Percentiles rank a stretch among this genome's conserved stretches.
These are phyloP conservation scores for Ophiodon elongatus DNA, from an alignment of 2,113 vertebrate genomes.

Conservation along the genomic window DNA sequence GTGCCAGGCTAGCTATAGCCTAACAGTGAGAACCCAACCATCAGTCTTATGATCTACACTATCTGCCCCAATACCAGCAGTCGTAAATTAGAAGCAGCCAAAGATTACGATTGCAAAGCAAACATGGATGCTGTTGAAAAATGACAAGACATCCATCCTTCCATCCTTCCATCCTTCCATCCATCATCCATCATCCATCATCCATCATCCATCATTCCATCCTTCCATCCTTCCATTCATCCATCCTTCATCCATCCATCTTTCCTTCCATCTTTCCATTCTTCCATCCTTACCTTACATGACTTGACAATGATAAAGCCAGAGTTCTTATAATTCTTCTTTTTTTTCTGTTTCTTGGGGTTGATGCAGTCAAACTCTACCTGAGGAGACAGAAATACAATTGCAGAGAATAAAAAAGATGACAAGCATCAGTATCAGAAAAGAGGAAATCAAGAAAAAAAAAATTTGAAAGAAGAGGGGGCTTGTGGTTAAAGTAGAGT, in stretches of 20 bases:
- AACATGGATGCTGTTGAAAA: background rate
- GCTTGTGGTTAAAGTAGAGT: background rate
- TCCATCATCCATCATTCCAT: slow-evolving; percentile 6
- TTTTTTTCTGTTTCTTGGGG: slow-evolving; percentile 98
- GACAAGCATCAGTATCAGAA: background rate
- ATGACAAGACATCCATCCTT: background rate
- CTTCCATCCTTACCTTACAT: slow-evolving; percentile 89
- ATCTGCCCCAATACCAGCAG: background rate
- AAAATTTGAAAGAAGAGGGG: background rate
- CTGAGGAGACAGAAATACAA: slow-evolving; percentile 74
- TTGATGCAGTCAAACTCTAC: slow-evolving; percentile 98
- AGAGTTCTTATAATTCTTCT: slow-evolving; percentile 97
- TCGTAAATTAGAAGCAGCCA: background rate
- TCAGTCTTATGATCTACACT: background rate
- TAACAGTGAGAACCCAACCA: background rate
- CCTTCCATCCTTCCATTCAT: slow-evolving; percentile 6
- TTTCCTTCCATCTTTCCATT: background rate
- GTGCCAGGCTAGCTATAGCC: background rate
- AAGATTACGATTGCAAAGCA: background rate
- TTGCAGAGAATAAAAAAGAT: background rate
- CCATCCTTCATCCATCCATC: background rate
- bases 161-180: slow-evolving; percentile 15
- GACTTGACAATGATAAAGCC: slow-evolving; percentile 93
- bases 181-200: slow-evolving; percentile 2
- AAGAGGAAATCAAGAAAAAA: background rate